A percentile compares a stretch with the other conserved stretches of the same genome.
Conservation (phyloP, 2,888 invertebrate species). For the Machimus atricapillus region DNA sequence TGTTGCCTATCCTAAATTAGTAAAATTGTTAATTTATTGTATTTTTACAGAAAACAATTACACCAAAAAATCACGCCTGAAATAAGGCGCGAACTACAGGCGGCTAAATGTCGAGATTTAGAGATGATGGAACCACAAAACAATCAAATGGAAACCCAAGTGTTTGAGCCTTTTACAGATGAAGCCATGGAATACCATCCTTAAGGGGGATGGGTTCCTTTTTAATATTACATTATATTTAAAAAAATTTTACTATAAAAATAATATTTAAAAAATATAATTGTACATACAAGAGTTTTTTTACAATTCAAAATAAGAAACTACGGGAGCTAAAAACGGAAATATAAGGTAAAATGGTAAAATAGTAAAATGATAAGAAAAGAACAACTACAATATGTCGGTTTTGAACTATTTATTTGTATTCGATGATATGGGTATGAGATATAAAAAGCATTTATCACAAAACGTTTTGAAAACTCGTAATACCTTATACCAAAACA, state of each 20-base stretch:
- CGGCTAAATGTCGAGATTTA: conserved; percentile 80
- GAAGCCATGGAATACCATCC: not conserved
- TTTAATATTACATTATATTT: not conserved
- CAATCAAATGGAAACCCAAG: conserved; percentile 45
- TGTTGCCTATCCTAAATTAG: not conserved
- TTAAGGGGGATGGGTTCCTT: not conserved
- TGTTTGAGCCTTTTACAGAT: not conserved
- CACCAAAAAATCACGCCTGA: conserved; percentile 70
- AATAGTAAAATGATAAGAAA: no score
- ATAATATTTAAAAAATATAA: no score
- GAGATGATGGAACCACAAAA: conserved; percentile 63
- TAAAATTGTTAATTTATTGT: not conserved
- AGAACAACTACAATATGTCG: conserved; percentile 12
- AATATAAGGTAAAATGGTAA: not conserved
- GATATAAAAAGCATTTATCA: conserved; percentile 51
- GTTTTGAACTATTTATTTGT: conserved; percentile 43
- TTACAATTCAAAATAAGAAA: no score
- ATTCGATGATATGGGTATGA: conserved; percentile 51
- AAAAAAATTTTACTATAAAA: not conserved
- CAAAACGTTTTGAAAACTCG: conserved; percentile 47
- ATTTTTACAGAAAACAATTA: conserved; percentile 55
- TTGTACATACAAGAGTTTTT: no score
- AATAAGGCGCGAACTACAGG: conserved; percentile 85
- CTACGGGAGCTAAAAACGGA: no score
- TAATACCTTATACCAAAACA: conserved; percentile 26